Evolutionary conservation across 2,113 vertebrate genomes (phyloP).

Genomic region (Rallus limicola): DNA sequence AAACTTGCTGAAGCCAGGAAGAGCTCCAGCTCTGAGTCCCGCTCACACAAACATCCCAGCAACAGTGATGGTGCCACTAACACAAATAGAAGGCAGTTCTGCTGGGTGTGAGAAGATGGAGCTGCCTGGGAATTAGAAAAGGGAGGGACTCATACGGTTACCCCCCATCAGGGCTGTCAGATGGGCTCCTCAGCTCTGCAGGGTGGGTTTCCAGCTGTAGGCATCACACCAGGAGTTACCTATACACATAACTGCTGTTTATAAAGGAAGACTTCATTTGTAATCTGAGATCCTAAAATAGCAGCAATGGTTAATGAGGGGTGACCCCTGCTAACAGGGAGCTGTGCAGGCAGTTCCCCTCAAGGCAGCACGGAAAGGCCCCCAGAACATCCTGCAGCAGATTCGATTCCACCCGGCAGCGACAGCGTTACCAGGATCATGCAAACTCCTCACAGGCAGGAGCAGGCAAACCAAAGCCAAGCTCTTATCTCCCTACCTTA

Average conservation of each 20-base stretch:
- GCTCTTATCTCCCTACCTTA: background rate
- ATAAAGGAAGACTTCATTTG: background rate
- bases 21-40: background rate
- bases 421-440: background rate
- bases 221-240: background rate
- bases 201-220: background rate
- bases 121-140: background rate
- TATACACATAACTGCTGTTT: fast-evolving
- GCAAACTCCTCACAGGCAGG: background rate
- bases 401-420: background rate
- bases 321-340: no score
- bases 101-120: background rate
- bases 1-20: background rate
- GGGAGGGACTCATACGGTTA: fast-evolving
- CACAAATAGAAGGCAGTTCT: background rate
- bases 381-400: background rate
- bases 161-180: background rate
- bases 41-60: background rate
- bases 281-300: background rate
- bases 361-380: background rate
- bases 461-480: background rate
- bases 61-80: fast-evolving
- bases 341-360: no score
- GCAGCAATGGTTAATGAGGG: background rate
- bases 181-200: background rate